Percentiles rank a stretch among this genome's conserved stretches.
phyloP scores from a whole-genome alignment of 1,140 invertebrate genomes.

The Eriosoma lanigerum region DNA sequence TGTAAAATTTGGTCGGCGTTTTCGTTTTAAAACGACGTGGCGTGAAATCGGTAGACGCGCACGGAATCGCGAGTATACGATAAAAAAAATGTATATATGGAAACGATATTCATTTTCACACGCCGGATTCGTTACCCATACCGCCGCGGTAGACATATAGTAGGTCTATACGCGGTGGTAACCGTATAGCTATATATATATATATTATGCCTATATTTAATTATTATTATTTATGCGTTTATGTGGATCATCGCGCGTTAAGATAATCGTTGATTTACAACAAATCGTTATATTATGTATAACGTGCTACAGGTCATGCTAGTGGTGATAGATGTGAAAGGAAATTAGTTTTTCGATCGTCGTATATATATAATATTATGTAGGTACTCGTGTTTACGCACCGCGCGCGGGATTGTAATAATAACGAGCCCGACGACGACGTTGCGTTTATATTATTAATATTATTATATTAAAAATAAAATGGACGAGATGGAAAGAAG shows the following conservation, averaged over 20 bases:
- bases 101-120: background rate
- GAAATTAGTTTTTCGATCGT: constrained; percentile 33
- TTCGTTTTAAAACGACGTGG: constrained; percentile 3
- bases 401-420: background rate
- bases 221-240: background rate
- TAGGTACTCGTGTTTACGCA: background rate
- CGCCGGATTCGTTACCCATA: background rate
- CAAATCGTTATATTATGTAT: background rate
- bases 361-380: background rate
- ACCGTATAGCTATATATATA: too few species aligned
- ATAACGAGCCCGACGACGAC: constrained; percentile 13
- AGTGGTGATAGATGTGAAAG: constrained; percentile 28
- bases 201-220: background rate
- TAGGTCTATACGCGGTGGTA: too few species aligned
- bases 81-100: background rate
- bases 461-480: background rate
- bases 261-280: background rate
- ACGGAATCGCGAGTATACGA: background rate
- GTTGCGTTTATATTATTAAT: background rate
- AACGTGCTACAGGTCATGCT: background rate
- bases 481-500: background rate
- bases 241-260: background rate
- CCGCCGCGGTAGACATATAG: too few species aligned
- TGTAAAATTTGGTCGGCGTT: background rate
- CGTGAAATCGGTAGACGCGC: background rate